A percentile compares a stretch with the other conserved stretches of the same genome.
phyloP scores from a whole-genome alignment of 64 coral and sea anemone genomes.

The Stichodactyla mertensii region DNA sequence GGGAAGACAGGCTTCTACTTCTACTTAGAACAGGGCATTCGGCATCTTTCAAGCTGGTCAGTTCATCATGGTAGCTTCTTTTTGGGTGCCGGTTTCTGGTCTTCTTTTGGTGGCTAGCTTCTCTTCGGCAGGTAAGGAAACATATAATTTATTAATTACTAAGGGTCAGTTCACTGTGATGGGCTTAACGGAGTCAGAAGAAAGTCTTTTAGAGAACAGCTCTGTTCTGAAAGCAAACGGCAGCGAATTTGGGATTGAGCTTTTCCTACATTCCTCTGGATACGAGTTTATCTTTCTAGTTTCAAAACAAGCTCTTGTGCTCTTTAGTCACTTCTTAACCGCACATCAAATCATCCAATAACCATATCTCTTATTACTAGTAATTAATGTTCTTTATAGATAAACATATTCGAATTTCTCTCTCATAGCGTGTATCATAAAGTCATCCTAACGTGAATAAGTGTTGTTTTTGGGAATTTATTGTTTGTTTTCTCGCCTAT shows the following conservation, averaged over 20 bases:
- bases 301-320: neutral
- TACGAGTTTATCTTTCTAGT: no score
- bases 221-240: neutral
- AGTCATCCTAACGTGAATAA: neutral
- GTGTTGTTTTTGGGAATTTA: neutral
- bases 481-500: neutral
- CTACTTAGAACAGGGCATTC: neutral
- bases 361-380: neutral
- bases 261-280: no score
- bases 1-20: neutral
- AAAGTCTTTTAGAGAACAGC: neutral
- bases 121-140: slow-evolving; percentile 2
- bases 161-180: neutral
- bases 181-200: neutral
- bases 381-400: no score
- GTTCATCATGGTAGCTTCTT: neutral
- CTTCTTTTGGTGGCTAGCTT: neutral
- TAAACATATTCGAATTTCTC: neutral
- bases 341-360: neutral
- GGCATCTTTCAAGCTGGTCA: neutral
- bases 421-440: no score
- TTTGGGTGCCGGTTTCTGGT: neutral
- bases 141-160: no score
- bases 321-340: no score
- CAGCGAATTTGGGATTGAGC: neutral